Percentiles rank a stretch among this genome's conserved stretches.
Conservation (phyloP, 2,113 vertebrate species). For the Chionis minor region DNA sequence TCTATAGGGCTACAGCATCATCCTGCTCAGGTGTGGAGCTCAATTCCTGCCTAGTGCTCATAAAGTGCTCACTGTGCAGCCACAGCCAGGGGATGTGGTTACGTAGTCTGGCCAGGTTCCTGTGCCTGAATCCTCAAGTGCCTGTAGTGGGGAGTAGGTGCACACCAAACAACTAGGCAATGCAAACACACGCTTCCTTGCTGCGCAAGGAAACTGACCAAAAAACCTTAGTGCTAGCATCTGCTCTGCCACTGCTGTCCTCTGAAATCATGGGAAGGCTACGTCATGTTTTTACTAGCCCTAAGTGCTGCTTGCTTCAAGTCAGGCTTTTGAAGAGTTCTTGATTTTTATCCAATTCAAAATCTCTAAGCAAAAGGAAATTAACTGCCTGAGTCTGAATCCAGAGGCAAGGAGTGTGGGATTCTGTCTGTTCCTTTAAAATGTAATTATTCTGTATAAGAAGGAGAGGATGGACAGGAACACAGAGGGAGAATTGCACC, state of each 20-base stretch:
- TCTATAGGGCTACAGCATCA: background rate
- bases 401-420: background rate
- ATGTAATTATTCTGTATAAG: background rate
- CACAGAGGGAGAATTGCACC: background rate
- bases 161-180: background rate
- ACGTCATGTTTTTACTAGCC: background rate
- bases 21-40: background rate
- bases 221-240: background rate
- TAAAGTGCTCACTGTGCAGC: background rate
- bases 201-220: background rate
- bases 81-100: slow-evolving; percentile 13
- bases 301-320: background rate
- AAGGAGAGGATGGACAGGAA: background rate
- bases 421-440: background rate
- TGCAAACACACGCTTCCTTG: background rate
- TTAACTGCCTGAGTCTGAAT: background rate
- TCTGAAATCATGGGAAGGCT: background rate
- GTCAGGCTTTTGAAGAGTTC: background rate
- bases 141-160: background rate
- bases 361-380: background rate
- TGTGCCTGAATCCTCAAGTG: background rate
- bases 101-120: background rate
- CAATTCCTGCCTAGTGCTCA: background rate
- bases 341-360: background rate
- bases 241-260: background rate